These are phyloP conservation scores for Chalcis sispes DNA, from an alignment of 2,888 invertebrate species.

Conservation along the genomic window DNA sequence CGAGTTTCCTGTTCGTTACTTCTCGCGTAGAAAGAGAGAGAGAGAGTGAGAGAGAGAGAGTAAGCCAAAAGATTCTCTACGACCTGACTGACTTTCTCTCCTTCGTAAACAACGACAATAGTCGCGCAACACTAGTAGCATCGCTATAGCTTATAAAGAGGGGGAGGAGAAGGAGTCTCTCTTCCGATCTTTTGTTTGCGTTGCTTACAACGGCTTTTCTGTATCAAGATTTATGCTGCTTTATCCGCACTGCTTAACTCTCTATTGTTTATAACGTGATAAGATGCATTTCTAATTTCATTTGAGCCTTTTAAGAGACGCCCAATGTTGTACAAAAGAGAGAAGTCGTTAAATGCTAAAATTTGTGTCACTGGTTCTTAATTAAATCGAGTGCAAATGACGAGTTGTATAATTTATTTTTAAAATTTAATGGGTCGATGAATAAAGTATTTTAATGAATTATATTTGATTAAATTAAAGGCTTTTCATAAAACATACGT, in stretches of 20 bases:
- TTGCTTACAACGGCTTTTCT: constrained; percentile 22
- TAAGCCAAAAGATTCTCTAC: not conserved
- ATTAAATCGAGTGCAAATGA: not conserved
- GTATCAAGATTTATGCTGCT: constrained; percentile 42
- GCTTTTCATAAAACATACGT: too few species aligned
- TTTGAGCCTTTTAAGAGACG: constrained; percentile 2
- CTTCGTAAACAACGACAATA: too few species aligned
- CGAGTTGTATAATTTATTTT: not conserved
- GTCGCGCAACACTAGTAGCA: too few species aligned
- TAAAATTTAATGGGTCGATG: not conserved
- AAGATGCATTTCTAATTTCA: constrained; percentile 37
- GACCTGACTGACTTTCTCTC: constrained; percentile 26
- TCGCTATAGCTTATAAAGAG: too few species aligned
- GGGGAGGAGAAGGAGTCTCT: too few species aligned
- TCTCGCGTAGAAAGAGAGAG: not conserved
- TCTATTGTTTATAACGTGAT: constrained; percentile 35
- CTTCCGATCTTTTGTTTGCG: constrained; percentile 25
- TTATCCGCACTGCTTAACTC: constrained; percentile 41
- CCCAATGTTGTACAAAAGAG: not conserved
- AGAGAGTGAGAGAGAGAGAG: constrained; percentile 4
- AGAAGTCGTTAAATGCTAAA: constrained; percentile 2
- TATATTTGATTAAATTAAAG: too few species aligned
- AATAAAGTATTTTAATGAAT: too few species aligned
- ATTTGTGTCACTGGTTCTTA: constrained; percentile 23
- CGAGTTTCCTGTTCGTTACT: constrained; percentile 42